Percentiles rank a stretch among this genome's conserved stretches.
Evolutionary conservation across 2,113 vertebrate species (phyloP).

Genomic region (Ammodytes dubius): DNA sequence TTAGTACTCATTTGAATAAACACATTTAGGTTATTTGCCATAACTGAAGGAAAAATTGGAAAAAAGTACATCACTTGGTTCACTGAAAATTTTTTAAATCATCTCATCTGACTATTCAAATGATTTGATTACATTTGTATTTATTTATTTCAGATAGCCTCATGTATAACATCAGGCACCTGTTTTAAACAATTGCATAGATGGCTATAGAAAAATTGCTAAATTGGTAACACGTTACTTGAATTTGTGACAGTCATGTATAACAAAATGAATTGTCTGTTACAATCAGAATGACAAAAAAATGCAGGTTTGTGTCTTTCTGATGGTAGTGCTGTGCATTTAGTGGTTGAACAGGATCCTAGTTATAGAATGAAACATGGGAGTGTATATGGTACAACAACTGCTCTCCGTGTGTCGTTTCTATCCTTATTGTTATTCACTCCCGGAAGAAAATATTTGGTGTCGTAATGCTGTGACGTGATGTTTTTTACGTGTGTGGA

Average conservation of each 20-base stretch:
- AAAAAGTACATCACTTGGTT: not conserved
- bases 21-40: not conserved
- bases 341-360: not conserved
- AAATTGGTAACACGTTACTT: conserved; percentile 27
- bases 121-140: conserved; percentile 14
- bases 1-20: conserved; percentile 12
- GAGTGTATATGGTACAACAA: not conserved
- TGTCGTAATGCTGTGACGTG: conserved; percentile 10
- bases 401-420: conserved; percentile 25
- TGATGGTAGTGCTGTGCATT: conserved; percentile 4
- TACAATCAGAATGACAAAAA: conserved; percentile 2
- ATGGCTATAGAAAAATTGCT: not conserved
- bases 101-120: conserved; percentile 9
- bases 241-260: not conserved
- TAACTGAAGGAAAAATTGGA: not conserved
- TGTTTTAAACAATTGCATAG: conserved; percentile 5
- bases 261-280: conserved; percentile 6
- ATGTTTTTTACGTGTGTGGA: conserved; percentile 26
- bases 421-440: conserved; percentile 30
- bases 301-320: conserved; percentile 19
- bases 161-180: not conserved
- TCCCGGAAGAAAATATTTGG: conserved; percentile 14
- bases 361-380: conserved; percentile 3
- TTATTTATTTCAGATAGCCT: not conserved
- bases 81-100: conserved; percentile 19